Percentiles rank a stretch among this genome's conserved stretches.
Evolutionary conservation across 2,797 vertebrate species (phyloP).

Genomic region (Xyrichtys novacula): DNA sequence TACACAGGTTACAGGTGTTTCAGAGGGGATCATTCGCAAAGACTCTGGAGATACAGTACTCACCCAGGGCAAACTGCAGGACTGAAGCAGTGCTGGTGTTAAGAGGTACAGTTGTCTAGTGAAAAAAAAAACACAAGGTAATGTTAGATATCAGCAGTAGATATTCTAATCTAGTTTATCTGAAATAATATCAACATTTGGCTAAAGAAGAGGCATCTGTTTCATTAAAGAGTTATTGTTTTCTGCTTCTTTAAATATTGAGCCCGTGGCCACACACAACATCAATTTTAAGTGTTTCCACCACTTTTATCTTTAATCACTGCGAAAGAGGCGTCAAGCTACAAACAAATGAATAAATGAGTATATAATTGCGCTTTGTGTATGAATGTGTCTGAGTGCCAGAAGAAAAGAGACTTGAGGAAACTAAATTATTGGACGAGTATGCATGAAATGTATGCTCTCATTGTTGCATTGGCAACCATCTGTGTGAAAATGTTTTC

Average conservation of each 20-base stretch:
- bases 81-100: slow-evolving; percentile 96
- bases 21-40: slow-evolving; percentile 8
- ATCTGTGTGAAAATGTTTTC: slow-evolving; percentile 44
- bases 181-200: background rate
- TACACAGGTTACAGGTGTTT: background rate
- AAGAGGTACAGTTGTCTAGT: slow-evolving; percentile 90
- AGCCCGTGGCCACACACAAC: background rate
- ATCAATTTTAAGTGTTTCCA: background rate
- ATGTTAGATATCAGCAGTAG: slow-evolving; percentile 14
- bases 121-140: slow-evolving; percentile 36
- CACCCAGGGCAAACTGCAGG: slow-evolving; percentile 97
- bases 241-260: background rate
- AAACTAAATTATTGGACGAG: background rate
- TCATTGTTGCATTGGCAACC: slow-evolving; percentile 28
- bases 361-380: background rate
- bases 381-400: background rate
- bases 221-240: background rate
- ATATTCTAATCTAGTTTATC: background rate
- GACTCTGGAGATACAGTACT: slow-evolving; percentile 75
- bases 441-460: slow-evolving; percentile 16
- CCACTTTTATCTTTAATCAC: background rate
- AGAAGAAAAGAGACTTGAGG: background rate
- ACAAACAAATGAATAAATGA: too few species aligned
- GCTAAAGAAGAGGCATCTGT: background rate
- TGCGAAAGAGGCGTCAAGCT: background rate